Evolutionary conservation across 2,888 invertebrate genomes (phyloP).

Genomic region (Dynastes maya): DNA sequence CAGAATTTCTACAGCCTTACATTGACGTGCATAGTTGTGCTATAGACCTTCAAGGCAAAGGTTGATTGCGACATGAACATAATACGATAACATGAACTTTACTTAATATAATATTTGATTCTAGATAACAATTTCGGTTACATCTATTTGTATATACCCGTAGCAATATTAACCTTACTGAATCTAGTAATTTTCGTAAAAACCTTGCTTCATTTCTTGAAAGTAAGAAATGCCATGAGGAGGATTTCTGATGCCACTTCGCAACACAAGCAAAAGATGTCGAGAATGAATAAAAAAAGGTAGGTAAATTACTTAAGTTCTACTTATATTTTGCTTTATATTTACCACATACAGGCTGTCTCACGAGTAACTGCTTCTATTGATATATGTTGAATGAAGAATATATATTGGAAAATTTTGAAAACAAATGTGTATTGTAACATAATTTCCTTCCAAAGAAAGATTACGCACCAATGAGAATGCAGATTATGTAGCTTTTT

Average conservation of each 20-base stretch:
- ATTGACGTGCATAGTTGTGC: constrained; percentile 26
- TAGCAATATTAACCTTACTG: neutral
- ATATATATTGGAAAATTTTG: too few relatives aligned
- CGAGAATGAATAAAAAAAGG: constrained; percentile 23
- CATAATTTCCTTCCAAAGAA: too few relatives aligned
- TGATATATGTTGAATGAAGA: too few relatives aligned
- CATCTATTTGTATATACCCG: constrained; percentile 24
- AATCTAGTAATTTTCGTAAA: constrained; percentile 22
- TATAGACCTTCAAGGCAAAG: constrained; percentile 24
- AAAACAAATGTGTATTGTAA: too few relatives aligned
- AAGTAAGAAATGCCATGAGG: constrained; percentile 3
- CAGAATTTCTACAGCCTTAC: constrained; percentile 14
- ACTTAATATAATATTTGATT: neutral
- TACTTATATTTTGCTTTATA: too few relatives aligned
- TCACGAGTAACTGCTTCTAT: too few relatives aligned
- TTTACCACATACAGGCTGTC: too few relatives aligned
- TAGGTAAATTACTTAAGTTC: neutral
- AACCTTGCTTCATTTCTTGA: constrained; percentile 14
- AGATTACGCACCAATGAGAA: too few relatives aligned
- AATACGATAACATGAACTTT: neutral
- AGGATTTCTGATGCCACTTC: constrained; percentile 1
- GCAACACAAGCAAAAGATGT: neutral
- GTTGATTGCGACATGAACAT: neutral
- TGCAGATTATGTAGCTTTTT: too few relatives aligned
- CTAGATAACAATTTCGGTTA: constrained; percentile 28